phyloP scores from a whole-genome alignment of 2,888 invertebrate species.

The Tetragonula carbonaria region DNA sequence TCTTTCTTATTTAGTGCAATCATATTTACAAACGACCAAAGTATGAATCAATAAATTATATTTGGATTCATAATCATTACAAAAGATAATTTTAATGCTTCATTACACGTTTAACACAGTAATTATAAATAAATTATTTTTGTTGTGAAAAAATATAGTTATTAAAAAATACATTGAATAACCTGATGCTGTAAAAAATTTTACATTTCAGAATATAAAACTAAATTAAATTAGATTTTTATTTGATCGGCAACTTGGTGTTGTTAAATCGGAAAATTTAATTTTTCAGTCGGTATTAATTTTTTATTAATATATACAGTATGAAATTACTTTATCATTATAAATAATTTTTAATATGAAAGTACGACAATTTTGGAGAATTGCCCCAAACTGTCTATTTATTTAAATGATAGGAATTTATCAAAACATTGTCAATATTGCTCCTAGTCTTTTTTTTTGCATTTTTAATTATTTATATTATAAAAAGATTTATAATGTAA shows the following conservation, averaged over 20 bases:
- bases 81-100: constrained; percentile 16
- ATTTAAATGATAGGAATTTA: constrained; percentile 33
- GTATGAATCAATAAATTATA: constrained; percentile 43
- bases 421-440: constrained; percentile 41
- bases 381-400: background rate
- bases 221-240: constrained; percentile 1
- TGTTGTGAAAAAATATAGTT: constrained; percentile 2
- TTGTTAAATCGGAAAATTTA: background rate
- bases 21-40: constrained; percentile 60
- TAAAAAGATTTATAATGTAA: background rate
- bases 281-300: background rate
- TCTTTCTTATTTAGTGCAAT: constrained; percentile 42
- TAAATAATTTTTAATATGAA: background rate
- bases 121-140: constrained; percentile 20
- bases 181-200: background rate
- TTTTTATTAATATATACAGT: background rate
- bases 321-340: background rate
- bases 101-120: background rate
- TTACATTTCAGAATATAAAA: background rate
- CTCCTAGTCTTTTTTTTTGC: constrained; percentile 70
- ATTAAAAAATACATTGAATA: constrained; percentile 3
- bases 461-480: constrained; percentile 60
- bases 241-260: background rate
- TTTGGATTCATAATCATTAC: constrained; percentile 21
- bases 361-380: background rate